Evolutionary conservation across 1,140 invertebrate species (phyloP), one percentile per base, ranked within the genome.

Genomic region (Atta cephalotes): DNA sequence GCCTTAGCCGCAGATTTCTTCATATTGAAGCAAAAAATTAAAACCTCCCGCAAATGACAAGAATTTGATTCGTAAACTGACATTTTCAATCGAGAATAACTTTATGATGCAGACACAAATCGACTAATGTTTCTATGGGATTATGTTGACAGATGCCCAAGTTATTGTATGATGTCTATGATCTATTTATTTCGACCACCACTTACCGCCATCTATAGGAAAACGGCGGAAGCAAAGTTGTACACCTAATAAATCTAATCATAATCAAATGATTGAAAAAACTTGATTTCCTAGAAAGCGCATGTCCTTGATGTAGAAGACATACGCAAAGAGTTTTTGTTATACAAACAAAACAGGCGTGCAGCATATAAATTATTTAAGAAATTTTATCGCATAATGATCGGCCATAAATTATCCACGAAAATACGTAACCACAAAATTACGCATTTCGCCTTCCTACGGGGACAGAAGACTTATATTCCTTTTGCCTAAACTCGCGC

Each of bases 371-470:
- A 92, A 90, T 90, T 92, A 90, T 92, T 92, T 90, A 90, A 88
- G 85, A 90, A 90, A 90, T 81, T 92, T 87, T 91, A 90, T 89
- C 87, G 87, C 77, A 80, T 92, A 92, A 92, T 91, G 89, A 68
- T 49, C 56, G 85, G 85, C 78, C 87, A 81, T 90, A 90, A 90
- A 90, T 92, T 86, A 91, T 74, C 28, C 76, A 86, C 51, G 88
- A 90, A 86, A 91, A 90, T 92, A 90, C 87, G 79, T 86, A 82
- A 39, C 31, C n/a, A 70, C 68, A 89, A 89, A 91, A 81, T 68
- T 35, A 28, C 53, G 58, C 39, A 35, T n/a, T 65, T 25, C 5
- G 56, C 49, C 77, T 68, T 25, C 58, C 39, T 25, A 25, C 66
- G 39, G 31, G 31, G 10, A 16, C 39, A 10, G 28, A 4, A n/a